Conservation (phyloP, 2,888 invertebrate genomes). For the Volucella inanis region DNA sequence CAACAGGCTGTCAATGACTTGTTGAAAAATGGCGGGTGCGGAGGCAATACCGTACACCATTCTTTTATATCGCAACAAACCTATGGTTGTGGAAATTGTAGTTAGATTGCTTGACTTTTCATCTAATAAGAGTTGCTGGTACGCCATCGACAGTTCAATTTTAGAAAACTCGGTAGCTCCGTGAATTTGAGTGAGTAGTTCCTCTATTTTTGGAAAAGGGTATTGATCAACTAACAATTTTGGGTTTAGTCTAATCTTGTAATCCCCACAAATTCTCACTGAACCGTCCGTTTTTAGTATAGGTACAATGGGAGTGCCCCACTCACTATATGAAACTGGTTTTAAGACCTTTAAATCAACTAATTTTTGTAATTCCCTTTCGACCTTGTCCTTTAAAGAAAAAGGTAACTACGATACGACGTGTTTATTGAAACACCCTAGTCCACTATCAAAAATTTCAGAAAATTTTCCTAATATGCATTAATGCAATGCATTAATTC, state of each 20-base stretch:
- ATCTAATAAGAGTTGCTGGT: no score
- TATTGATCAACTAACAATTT: no score
- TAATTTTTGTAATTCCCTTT: conserved; percentile 14
- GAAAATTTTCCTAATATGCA: conserved; percentile 9
- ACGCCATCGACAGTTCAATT: no score
- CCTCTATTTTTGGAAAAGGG: no score
- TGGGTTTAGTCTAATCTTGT: conserved; percentile 32
- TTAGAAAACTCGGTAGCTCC: no score
- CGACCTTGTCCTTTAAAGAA: conserved; percentile 47
- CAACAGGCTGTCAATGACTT: conserved; percentile 76
- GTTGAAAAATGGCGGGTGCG: conserved; percentile 53
- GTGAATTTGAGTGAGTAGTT: no score
- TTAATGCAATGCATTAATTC: no score
- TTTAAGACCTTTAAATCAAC: conserved; percentile 34
- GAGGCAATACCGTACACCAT: conserved; percentile 79
- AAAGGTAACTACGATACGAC: conserved; percentile 46
- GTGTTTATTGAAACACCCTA: no score
- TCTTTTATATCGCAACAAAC: no score
- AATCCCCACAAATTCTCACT: conserved; percentile 50
- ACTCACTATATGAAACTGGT: conserved; percentile 39
- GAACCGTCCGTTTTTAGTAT: conserved; percentile 46
- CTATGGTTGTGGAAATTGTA: no score
- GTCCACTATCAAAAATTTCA: no score
- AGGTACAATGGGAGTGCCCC: background rate
- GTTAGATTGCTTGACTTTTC: no score